Conservation (phyloP, 2,797 vertebrate genomes). For the Thaleichthys pacificus region DNA sequence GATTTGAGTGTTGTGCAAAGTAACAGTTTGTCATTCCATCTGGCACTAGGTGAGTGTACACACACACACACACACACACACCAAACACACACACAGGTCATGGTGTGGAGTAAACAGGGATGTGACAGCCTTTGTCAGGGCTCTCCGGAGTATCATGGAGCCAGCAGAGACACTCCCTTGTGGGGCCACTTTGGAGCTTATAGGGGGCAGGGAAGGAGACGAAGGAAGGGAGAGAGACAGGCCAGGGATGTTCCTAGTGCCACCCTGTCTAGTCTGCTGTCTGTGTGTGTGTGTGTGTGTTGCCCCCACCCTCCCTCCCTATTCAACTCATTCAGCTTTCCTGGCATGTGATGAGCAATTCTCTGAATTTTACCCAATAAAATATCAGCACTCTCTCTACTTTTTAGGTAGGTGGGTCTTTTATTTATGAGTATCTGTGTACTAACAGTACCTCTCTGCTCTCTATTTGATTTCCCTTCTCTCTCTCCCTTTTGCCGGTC, state of each 20-base stretch:
- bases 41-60: constrained; percentile 18
- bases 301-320: neutral
- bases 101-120: neutral
- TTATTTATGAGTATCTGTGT: no score
- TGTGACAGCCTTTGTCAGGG: neutral
- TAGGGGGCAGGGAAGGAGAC: neutral
- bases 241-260: neutral
- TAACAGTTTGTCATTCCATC: neutral
- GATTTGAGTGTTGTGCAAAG: no score
- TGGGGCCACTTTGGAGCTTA: neutral
- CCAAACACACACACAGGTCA: neutral
- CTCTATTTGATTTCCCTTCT: neutral
- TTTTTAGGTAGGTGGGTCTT: constrained; percentile 23
- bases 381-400: constrained; percentile 13
- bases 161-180: neutral
- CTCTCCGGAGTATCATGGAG: neutral
- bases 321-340: neutral
- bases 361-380: neutral
- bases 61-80: constrained; percentile 12
- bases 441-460: neutral
- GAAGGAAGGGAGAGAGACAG: neutral
- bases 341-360: neutral
- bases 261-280: neutral
- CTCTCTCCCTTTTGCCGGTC: neutral
- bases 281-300: neutral